Percentiles rank a stretch among this genome's conserved stretches.
Evolutionary conservation across 2,888 invertebrate genomes (phyloP).

Genomic region (Ophonus ardosiacus): DNA sequence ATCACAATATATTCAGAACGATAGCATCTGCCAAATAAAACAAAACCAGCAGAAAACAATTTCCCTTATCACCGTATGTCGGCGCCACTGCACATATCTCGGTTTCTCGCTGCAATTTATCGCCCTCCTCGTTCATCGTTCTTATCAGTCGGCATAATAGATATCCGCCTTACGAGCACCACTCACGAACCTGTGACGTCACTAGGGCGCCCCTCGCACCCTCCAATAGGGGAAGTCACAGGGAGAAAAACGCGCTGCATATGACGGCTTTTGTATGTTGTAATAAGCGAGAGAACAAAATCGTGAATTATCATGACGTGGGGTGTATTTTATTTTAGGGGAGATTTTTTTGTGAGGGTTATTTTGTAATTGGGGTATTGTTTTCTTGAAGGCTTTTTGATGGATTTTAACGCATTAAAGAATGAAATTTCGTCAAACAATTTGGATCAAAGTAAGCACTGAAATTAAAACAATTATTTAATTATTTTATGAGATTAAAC

Average conservation of each 20-base stretch:
- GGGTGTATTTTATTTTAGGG: constrained; percentile 27
- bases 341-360: constrained; percentile 19
- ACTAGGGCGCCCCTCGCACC: background rate
- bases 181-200: constrained; percentile 52
- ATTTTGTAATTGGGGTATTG: constrained; percentile 32
- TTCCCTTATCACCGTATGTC: constrained; percentile 30
- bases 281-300: constrained; percentile 50
- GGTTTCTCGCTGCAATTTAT: constrained; percentile 58
- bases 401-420: background rate
- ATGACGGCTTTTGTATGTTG: constrained; percentile 49
- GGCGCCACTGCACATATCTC: constrained; percentile 59
- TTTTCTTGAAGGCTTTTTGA: background rate
- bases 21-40: constrained; percentile 4
- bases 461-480: no score
- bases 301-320: constrained; percentile 41
- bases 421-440: background rate
- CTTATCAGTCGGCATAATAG: constrained; percentile 63
- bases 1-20: background rate
- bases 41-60: constrained; percentile 15
- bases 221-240: background rate
- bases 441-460: background rate
- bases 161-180: constrained; percentile 59
- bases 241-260: constrained; percentile 38
- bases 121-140: constrained; percentile 57
- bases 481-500: no score